Conservation (phyloP, 1,140 invertebrate species). For the Caenorhabditis brenneri region DNA sequence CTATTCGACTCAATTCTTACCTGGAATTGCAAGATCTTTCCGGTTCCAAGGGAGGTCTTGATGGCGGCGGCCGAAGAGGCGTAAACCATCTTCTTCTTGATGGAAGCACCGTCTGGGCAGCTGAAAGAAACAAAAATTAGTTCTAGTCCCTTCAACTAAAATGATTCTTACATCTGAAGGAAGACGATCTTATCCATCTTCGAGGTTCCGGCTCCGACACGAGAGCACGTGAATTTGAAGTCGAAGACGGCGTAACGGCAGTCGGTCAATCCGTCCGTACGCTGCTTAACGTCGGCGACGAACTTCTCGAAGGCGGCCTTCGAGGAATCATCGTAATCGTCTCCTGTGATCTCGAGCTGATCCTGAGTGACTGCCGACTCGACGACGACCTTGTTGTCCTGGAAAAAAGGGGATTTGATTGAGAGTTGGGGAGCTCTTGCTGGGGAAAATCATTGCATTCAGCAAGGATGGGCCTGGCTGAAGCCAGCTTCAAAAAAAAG, state of each 20-base stretch:
- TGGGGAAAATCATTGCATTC: too few relatives aligned
- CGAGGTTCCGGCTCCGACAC: constrained; percentile 67
- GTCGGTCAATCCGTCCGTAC: constrained; percentile 65
- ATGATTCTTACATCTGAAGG: constrained; percentile 60
- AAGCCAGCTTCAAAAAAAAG: too few relatives aligned
- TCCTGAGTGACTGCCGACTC: constrained; percentile 65
- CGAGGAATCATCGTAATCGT: constrained; percentile 70
- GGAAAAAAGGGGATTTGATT: neutral
- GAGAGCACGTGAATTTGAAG: constrained; percentile 69
- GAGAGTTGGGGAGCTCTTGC: too few relatives aligned
- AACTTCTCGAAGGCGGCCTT: constrained; percentile 70
- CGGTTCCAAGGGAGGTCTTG: constrained; percentile 70
- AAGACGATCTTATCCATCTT: constrained; percentile 71
- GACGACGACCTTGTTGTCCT: constrained; percentile 70
- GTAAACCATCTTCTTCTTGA: constrained; percentile 73
- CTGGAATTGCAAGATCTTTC: constrained; percentile 70
- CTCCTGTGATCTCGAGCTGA: constrained; percentile 59
- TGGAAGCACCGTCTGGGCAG: constrained; percentile 71
- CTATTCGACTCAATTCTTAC: constrained; percentile 41
- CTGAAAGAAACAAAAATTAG: constrained; percentile 7
- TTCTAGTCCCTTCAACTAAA: neutral
- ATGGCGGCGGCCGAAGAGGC: constrained; percentile 72
- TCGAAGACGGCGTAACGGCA: constrained; percentile 71
- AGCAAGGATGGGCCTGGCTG: too few relatives aligned
- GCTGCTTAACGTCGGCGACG: constrained; percentile 66